Conservation (phyloP, 2,113 vertebrate genomes). For the Hydrolagus affinis region DNA sequence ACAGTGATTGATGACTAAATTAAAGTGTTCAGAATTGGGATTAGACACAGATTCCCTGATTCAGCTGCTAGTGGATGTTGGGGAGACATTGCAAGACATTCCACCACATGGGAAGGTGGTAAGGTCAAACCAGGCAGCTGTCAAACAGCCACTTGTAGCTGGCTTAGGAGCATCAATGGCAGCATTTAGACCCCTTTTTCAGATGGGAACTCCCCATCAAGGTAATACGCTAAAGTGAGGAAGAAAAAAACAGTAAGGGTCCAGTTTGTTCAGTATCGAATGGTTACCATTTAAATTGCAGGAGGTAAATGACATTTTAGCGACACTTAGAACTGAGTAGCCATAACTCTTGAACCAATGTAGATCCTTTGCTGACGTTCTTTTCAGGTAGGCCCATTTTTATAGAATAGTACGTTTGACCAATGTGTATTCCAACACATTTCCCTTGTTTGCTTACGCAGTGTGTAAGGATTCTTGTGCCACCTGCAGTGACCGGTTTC, state of each 20-base stretch:
- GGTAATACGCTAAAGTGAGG: not conserved
- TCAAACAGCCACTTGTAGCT: not conserved
- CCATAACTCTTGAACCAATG: not conserved
- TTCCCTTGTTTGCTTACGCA: conserved; percentile 39
- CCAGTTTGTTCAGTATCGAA: not conserved
- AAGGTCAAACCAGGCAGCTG: not conserved
- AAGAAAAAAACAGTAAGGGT: not conserved
- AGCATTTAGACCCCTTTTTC: not conserved
- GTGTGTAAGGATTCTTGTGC: conserved; percentile 62
- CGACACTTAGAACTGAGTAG: not conserved
- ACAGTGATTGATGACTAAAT: not conserved
- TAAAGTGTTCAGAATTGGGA: not conserved
- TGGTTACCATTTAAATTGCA: not conserved
- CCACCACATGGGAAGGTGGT: too few relatives aligned
- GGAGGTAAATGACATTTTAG: not conserved
- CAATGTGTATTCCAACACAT: not conserved
- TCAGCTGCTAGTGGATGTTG: not conserved
- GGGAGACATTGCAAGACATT: too few relatives aligned
- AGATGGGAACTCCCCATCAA: not conserved
- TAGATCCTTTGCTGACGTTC: not conserved
- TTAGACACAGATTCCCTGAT: not conserved
- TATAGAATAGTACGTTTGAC: not conserved
- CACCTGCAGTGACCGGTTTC: conserved; percentile 54
- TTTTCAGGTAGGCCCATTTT: not conserved
- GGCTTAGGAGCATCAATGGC: not conserved